Percentiles rank a stretch among this genome's conserved stretches.
phyloP scores from a whole-genome alignment of 2,888 invertebrate species.

The Drosophila phalerata region DNA sequence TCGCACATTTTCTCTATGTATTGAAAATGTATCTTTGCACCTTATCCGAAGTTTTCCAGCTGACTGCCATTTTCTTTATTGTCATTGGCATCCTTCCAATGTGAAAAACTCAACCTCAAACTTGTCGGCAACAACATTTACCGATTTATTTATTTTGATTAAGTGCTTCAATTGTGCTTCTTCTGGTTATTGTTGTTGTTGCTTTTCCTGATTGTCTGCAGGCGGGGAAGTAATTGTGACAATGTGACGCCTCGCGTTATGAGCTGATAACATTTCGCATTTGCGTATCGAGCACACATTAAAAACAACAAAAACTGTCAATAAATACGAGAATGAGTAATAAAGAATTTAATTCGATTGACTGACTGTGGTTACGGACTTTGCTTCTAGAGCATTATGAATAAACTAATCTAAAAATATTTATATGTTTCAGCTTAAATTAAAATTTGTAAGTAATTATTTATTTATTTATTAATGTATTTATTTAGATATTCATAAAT shows the following conservation, averaged over 20 bases:
- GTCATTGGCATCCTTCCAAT: constrained; percentile 49
- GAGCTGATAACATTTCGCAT: constrained; percentile 40
- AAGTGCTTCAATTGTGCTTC: constrained; percentile 46
- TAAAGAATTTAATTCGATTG: background rate
- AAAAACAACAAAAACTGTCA: constrained; percentile 16
- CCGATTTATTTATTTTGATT: constrained; percentile 63
- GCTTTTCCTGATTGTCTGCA: constrained; percentile 1
- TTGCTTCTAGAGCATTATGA: background rate
- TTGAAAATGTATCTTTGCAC: constrained; percentile 42
- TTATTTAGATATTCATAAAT: too few species aligned
- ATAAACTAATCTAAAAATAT: background rate
- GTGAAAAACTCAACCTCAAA: constrained; percentile 15
- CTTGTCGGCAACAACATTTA: constrained; percentile 46
- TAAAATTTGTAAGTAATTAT: too few species aligned
- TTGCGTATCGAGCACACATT: constrained; percentile 29
- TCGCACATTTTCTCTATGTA: constrained; percentile 21
- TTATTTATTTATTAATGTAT: too few species aligned
- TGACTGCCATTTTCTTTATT: constrained; percentile 63
- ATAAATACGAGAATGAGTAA: constrained; percentile 29
- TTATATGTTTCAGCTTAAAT: too few species aligned
- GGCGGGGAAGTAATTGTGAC: constrained; percentile 50
- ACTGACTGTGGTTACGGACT: background rate
- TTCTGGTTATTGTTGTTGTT: constrained; percentile 17
- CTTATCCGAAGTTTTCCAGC: constrained; percentile 69
- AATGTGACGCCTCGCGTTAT: constrained; percentile 47